phyloP scores from a whole-genome alignment of 2,797 vertebrate genomes.

The Smutsia gigantea region DNA sequence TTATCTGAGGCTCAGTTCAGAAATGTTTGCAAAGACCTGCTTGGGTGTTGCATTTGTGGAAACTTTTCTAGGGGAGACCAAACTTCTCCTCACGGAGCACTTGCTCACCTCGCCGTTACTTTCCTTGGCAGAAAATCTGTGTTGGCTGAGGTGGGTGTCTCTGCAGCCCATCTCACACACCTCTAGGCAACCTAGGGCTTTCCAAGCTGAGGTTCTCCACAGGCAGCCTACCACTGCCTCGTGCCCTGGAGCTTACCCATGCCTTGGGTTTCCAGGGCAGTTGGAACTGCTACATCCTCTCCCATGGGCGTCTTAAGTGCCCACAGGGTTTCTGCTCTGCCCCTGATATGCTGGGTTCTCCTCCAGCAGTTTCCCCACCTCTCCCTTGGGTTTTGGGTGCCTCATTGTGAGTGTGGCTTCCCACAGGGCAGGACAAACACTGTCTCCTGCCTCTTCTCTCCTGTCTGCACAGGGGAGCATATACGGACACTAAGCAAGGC shows the following conservation, averaged over 20 bases:
- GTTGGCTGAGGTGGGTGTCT: neutral
- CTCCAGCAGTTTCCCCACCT: neutral
- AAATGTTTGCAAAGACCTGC: neutral
- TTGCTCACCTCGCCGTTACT: fast-evolving
- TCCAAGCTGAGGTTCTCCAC: neutral
- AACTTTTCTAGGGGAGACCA: no score
- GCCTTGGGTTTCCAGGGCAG: neutral
- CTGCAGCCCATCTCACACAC: neutral
- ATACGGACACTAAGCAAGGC: neutral
- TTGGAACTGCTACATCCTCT: neutral
- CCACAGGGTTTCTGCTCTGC: fast-evolving
- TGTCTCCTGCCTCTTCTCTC: neutral
- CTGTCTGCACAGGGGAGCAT: neutral
- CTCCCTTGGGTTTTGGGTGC: neutral
- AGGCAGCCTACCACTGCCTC: neutral
- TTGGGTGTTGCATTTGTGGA: no score
- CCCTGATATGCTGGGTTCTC: neutral
- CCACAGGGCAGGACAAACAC: fast-evolving
- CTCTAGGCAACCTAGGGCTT: neutral
- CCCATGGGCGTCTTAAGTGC: neutral
- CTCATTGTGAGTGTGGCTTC: neutral
- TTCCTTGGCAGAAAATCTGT: neutral
- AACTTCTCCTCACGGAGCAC: fast-evolving
- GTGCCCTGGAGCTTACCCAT: fast-evolving
- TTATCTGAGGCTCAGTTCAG: neutral